Base-by-base conservation (phyloP, 2,113 vertebrate genomes). In the Synodontis membranacea region DNA sequence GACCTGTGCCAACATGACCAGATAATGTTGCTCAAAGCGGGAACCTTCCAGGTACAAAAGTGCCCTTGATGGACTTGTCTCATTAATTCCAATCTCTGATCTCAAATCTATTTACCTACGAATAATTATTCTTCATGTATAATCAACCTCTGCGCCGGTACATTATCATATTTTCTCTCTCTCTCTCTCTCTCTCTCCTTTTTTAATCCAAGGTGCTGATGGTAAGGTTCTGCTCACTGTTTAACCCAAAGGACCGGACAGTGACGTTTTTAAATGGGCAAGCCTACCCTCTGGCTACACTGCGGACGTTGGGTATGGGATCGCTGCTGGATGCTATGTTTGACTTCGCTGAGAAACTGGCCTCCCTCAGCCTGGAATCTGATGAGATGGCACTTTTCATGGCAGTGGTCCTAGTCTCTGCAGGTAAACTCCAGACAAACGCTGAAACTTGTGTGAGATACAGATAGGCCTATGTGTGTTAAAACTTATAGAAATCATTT, bases 331-430 rank as follows among this genome's bases (percentile, higher is more conserved):
- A 95, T 0, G 90, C 95, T 60, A 95, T 95, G 94, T 95, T 96
- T 83, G 95, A 96, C 42, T 96, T 96, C 93, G 95, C 94, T 78
- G 94, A 94, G 89, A 96, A 95, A 91, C 83, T 96, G 88, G 90
- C 92, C 31, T 91, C 94, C 15, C 89, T 96, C 87, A 87, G 90
- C 21, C 93, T 96, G 23, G 93, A 95, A 89, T 92, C 94, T 34
- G 95, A 96, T 83, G 95, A 96, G 87, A 95, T 95, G 94, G 95
- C 94, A 1, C 95, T 96, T 75, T 96, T 96, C 89, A 96, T 95
- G 95, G 95, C 95, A 25, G 94, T 96, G 88, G 95, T 96, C 88
- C 91, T 96, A 89, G 93, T 96, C 48, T 96, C 95, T 89, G 95
- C 95, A 92, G 95, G 95, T 96, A 60, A 94, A 44, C 42, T 70